These are phyloP conservation scores for Dioctria rufipes DNA, from an alignment of 2,888 invertebrate species.

Conservation along the genomic window DNA sequence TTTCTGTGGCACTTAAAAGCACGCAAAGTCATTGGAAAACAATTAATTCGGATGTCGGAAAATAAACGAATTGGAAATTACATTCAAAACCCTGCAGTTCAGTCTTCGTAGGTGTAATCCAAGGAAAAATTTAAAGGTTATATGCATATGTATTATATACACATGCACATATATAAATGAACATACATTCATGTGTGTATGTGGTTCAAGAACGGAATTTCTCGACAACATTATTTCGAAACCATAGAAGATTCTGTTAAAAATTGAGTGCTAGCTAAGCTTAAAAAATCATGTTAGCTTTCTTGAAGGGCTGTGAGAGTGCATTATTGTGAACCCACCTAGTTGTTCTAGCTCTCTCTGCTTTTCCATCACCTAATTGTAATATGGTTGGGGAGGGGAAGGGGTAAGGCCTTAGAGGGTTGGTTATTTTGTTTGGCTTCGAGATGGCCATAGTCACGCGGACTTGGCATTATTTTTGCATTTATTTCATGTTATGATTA, in stretches of 20 bases:
- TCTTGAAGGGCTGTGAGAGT: constrained; percentile 13
- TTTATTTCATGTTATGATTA: constrained; percentile 13
- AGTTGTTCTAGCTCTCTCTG: background rate
- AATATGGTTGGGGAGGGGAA: too few relatives aligned
- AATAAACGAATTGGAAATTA: background rate
- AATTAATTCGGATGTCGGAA: constrained; percentile 2
- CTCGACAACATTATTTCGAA: constrained; percentile 8
- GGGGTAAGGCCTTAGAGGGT: too few relatives aligned
- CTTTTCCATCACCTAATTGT: background rate
- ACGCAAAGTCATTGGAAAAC: background rate
- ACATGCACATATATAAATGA: too few relatives aligned
- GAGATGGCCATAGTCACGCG: constrained; percentile 17
- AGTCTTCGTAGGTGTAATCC: background rate
- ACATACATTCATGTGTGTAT: background rate
- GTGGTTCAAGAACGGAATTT: constrained; percentile 21
- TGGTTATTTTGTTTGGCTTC: constrained; percentile 12
- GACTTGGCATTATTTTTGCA: background rate
- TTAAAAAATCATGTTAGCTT: constrained; percentile 19
- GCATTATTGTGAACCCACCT: background rate
- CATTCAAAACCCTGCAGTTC: background rate
- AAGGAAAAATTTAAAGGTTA: constrained; percentile 19
- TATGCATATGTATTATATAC: background rate
- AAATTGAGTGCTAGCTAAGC: constrained; percentile 12
- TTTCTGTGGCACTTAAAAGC: background rate
- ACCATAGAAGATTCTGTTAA: constrained; percentile 18